phyloP scores from a whole-genome alignment of 2,888 invertebrate genomes.

The Teinopalpus imperialis region DNA sequence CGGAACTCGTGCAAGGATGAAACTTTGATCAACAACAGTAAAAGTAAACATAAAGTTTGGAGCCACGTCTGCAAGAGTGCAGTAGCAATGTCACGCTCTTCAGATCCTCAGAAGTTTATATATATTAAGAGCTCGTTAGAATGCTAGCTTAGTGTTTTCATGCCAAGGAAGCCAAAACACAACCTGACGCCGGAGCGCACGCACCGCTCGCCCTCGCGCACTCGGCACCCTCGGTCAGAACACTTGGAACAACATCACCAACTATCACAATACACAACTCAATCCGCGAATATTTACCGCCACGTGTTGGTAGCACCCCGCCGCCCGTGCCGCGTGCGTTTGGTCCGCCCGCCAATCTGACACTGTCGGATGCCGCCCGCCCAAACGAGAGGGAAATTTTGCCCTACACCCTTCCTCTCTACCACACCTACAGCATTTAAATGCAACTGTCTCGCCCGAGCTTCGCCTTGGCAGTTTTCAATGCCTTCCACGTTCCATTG shows the following conservation, averaged over 20 bases:
- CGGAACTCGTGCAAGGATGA: neutral
- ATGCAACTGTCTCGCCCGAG: conserved; percentile 43
- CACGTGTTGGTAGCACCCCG: conserved; percentile 24
- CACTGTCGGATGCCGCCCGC: conserved; percentile 49
- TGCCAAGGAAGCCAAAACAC: no score
- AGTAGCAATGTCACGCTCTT: no score
- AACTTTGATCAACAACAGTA: neutral
- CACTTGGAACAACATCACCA: conserved; percentile 14
- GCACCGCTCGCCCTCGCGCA: no score
- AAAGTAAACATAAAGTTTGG: no score
- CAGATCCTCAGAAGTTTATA: no score
- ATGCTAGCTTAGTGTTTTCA: no score
- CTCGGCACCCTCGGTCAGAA: neutral
- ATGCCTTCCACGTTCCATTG: conserved; percentile 68
- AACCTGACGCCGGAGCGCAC: no score
- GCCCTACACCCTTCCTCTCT: conserved; percentile 45
- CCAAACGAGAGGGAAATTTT: conserved; percentile 74
- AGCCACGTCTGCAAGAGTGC: no score
- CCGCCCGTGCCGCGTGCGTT: conserved; percentile 35
- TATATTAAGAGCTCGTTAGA: no score
- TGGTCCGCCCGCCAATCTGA: conserved; percentile 45
- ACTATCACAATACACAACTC: conserved; percentile 25
- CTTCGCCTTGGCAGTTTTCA: conserved; percentile 53
- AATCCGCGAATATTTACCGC: conserved; percentile 5
- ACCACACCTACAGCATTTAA: conserved; percentile 29